phyloP scores from a whole-genome alignment of 2,797 vertebrate genomes.

The Erethizon dorsatum region DNA sequence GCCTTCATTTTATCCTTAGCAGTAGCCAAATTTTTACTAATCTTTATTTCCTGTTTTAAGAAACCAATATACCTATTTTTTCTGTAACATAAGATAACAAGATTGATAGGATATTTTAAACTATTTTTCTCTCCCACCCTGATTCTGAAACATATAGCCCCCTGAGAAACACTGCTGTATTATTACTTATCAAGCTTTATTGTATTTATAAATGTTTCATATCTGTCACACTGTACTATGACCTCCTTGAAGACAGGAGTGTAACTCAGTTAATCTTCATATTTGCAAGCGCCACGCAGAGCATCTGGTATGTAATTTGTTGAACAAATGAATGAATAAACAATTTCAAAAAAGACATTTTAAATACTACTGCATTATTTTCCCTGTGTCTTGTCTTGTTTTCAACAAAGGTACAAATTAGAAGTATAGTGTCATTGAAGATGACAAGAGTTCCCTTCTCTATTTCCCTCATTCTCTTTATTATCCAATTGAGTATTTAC shows the following conservation, averaged over 20 bases:
- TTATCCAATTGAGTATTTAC: slow-evolving; percentile 80
- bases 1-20: neutral
- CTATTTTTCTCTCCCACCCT: neutral
- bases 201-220: slow-evolving; percentile 36
- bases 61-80: slow-evolving; percentile 28
- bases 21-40: neutral
- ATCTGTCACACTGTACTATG: neutral
- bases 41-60: slow-evolving; percentile 27
- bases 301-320: neutral
- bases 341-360: neutral
- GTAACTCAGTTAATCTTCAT: slow-evolving; percentile 8
- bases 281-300: slow-evolving; percentile 15
- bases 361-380: neutral
- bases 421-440: slow-evolving; percentile 60
- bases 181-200: slow-evolving; percentile 35
- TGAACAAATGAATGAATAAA: slow-evolving; percentile 52
- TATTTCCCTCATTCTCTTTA: slow-evolving; percentile 22
- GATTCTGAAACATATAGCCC: slow-evolving; percentile 49
- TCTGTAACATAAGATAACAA: neutral
- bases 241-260: neutral
- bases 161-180: neutral
- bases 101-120: slow-evolving; percentile 49
- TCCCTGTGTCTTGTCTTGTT: neutral
- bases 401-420: slow-evolving; percentile 60
- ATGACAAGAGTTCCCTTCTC: neutral